These are phyloP conservation scores for Germaria angustata DNA, from an alignment of 2,888 invertebrate genomes.

Conservation along the genomic window DNA sequence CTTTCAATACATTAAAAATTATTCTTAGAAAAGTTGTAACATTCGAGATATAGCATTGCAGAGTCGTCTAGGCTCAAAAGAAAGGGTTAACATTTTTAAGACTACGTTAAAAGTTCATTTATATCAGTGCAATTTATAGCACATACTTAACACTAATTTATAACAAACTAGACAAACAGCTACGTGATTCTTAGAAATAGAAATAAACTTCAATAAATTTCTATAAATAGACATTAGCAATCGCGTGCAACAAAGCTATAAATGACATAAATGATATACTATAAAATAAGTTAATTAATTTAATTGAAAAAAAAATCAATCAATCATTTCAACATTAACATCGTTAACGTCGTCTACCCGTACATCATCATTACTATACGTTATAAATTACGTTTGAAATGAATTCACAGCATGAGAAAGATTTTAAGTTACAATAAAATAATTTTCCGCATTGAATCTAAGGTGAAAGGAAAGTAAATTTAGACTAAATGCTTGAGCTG, in stretches of 20 bases:
- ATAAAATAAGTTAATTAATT: conserved; percentile 62
- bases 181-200: neutral
- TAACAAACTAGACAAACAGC: neutral
- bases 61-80: too few relatives aligned
- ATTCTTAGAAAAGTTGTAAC: too few relatives aligned
- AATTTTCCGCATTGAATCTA: neutral
- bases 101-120: neutral
- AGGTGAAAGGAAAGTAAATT: neutral
- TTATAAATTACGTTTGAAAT: conserved; percentile 2
- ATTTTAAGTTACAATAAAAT: neutral
- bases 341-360: neutral
- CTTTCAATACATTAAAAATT: too few relatives aligned
- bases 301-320: conserved; percentile 60
- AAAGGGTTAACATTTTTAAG: too few relatives aligned
- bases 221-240: conserved; percentile 8
- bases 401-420: neutral
- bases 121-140: neutral
- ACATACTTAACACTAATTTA: neutral
- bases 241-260: conserved; percentile 51
- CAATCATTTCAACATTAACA: conserved; percentile 45
- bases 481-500: neutral
- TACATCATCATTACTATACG: conserved; percentile 10
- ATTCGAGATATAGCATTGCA: too few relatives aligned
- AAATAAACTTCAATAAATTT: conserved; percentile 5
- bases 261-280: conserved; percentile 42